Evolutionary conservation across 2,113 vertebrate species (phyloP).

Genomic region (Emydocephalus ijimae): DNA sequence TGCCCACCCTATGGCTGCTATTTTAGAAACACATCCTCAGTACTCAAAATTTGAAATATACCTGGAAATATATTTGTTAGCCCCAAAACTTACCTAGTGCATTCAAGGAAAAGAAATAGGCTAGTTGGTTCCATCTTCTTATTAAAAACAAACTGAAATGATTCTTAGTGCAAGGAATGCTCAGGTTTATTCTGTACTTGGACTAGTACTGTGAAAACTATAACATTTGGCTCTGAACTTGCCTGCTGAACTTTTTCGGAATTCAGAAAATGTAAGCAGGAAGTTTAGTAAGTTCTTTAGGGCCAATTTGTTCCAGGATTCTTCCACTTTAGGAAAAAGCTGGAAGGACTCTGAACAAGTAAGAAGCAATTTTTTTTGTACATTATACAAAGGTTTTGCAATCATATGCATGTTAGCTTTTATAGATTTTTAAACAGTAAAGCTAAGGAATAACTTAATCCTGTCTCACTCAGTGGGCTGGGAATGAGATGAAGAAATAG

Average conservation of each 20-base stretch:
- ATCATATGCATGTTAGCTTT: slow-evolving; percentile 13
- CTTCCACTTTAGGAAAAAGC: slow-evolving; percentile 19
- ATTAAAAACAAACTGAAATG: not conserved
- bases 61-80: not conserved
- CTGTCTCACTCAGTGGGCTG: not conserved
- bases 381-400: slow-evolving; percentile 11
- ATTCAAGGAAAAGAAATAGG: not conserved
- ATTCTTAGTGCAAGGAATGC: not conserved
- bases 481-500: not conserved
- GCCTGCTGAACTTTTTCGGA: not conserved
- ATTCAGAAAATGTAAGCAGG: not conserved
- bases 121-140: not conserved
- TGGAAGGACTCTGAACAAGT: not conserved
- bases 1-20: not conserved
- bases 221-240: not conserved
- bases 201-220: not conserved
- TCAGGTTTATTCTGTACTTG: not conserved
- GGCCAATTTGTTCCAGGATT: not conserved
- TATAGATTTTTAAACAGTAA: not conserved
- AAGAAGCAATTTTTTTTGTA: not conserved
- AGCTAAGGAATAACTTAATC: not conserved
- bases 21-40: not conserved
- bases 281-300: not conserved
- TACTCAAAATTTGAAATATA: not conserved
- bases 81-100: not conserved